Conservation (phyloP, 2,888 invertebrate genomes). For the Lithodes maja region DNA sequence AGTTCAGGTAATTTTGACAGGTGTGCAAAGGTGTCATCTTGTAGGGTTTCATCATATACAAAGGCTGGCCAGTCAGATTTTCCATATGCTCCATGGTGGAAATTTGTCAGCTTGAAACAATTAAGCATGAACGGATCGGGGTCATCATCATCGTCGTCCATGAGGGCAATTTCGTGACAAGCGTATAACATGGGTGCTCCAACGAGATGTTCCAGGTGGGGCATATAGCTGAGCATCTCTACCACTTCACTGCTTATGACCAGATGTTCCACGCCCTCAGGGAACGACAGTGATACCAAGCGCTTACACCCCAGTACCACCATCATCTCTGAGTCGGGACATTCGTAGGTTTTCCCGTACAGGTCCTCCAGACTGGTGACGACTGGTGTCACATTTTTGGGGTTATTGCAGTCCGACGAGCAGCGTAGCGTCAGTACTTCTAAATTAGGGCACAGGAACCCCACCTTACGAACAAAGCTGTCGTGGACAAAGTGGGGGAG, state of each 20-base stretch:
- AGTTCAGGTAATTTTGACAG: no score
- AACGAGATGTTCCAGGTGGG: conserved; percentile 51
- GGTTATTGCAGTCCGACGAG: conserved; percentile 54
- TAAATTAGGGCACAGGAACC: conserved; percentile 52
- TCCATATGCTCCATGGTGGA: no score
- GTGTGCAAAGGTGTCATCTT: no score
- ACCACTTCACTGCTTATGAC: conserved; percentile 53
- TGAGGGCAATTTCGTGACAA: background rate
- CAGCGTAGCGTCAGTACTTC: conserved; percentile 55
- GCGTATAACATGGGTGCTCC: conserved; percentile 58
- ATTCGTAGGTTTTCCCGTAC: conserved; percentile 21
- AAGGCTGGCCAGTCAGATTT: no score
- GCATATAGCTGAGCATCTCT: conserved; percentile 59
- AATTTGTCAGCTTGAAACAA: conserved; percentile 48
- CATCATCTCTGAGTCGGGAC: conserved; percentile 36
- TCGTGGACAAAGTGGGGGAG: conserved; percentile 61
- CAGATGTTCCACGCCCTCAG: conserved; percentile 54
- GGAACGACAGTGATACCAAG: conserved; percentile 48
- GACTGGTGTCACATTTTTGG: conserved; percentile 47
- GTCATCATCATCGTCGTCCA: conserved; percentile 3
- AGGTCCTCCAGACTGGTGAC: conserved; percentile 55
- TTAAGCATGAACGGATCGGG: conserved; percentile 40
- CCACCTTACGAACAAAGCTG: conserved; percentile 57
- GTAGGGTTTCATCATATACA: no score
- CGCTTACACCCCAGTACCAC: conserved; percentile 44